phyloP scores from a whole-genome alignment of 2,888 invertebrate species.

The Cerastoderma edule region DNA sequence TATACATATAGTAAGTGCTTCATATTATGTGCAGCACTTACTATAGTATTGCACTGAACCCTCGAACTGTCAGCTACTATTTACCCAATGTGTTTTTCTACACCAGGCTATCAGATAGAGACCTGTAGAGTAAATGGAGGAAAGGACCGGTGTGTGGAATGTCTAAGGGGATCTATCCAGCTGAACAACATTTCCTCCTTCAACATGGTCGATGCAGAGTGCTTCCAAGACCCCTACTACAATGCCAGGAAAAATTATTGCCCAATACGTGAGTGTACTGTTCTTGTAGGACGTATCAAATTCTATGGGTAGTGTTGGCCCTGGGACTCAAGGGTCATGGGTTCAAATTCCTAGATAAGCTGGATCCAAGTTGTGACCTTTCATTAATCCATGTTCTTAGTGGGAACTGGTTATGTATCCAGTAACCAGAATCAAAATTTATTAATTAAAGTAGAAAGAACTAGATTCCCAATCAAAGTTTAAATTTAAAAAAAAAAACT shows the following conservation, averaged over 20 bases:
- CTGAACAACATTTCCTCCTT: conserved; percentile 20
- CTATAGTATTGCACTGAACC: too few relatives aligned
- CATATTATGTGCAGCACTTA: too few relatives aligned
- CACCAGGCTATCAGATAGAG: conserved; percentile 16
- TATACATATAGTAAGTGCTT: too few relatives aligned
- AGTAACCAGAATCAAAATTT: too few relatives aligned
- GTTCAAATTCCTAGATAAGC: background rate
- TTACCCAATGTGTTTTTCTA: too few relatives aligned
- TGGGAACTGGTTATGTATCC: too few relatives aligned
- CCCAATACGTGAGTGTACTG: background rate
- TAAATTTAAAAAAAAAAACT: background rate
- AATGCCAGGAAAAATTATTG: too few relatives aligned
- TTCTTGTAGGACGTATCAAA: background rate
- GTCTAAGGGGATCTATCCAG: conserved; percentile 6
- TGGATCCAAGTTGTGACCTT: background rate
- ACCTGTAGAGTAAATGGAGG: background rate
- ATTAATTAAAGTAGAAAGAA: too few relatives aligned
- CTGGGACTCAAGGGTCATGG: background rate
- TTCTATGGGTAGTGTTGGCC: background rate
- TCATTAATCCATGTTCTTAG: too few relatives aligned
- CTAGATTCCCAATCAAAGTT: too few relatives aligned
- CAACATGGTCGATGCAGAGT: conserved; percentile 4
- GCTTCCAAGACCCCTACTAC: background rate
- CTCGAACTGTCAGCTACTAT: too few relatives aligned
- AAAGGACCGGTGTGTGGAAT: background rate